Evolutionary conservation across 1,140 invertebrate species (phyloP).

Genomic region (Rhopalosiphum padi): DNA sequence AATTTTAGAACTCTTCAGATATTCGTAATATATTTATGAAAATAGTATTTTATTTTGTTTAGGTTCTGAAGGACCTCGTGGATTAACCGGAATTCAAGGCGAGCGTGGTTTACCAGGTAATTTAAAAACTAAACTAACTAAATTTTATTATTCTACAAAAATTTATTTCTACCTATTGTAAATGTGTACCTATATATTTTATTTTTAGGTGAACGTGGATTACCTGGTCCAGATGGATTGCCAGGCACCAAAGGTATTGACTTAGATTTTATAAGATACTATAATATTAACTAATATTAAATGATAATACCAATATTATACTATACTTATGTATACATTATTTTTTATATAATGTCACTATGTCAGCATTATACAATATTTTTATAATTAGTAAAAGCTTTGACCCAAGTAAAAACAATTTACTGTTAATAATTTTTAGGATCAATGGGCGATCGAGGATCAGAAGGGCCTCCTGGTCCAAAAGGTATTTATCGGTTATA

Average conservation of each 20-base stretch:
- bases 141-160: not conserved
- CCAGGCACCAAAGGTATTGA: constrained; percentile 73
- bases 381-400: not conserved
- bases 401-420: not conserved
- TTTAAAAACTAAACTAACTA: constrained; percentile 60
- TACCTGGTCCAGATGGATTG: constrained; percentile 70
- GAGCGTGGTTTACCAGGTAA: constrained; percentile 71
- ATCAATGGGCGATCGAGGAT: constrained; percentile 75
- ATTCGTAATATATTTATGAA: not conserved
- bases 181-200: constrained; percentile 63
- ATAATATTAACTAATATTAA: not conserved
- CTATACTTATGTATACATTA: not conserved
- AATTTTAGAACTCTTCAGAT: not conserved
- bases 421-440: constrained; percentile 67
- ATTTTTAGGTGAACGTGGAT: constrained; percentile 71
- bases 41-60: not conserved
- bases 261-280: not conserved
- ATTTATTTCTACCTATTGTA: not conserved
- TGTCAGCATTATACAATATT: not conserved
- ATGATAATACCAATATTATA: not conserved
- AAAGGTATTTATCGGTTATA: constrained; percentile 66
- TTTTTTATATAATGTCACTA: too few species aligned
- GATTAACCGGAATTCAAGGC: constrained; percentile 71
- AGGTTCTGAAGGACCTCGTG: constrained; percentile 69
- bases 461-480: constrained; percentile 74